Evolutionary conservation across 2,888 invertebrate species (phyloP), one percentile per base, ranked within the genome.

Genomic region (Hyppa rectilinea): DNA sequence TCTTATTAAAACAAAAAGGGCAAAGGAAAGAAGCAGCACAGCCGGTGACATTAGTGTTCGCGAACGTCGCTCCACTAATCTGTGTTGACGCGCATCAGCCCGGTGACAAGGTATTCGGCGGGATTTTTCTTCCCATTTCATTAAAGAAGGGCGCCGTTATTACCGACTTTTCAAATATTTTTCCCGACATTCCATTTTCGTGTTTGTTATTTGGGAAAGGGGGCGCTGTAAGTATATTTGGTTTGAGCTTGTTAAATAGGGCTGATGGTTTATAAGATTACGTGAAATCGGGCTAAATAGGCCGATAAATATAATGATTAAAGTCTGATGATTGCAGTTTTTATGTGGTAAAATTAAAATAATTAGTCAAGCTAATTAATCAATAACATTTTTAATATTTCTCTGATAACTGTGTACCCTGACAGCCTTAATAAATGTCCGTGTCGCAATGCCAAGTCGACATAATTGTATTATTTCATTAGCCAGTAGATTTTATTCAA

Each of bases 61-160:
- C 47, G 56, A 55, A 43, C 53, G 72, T 49, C 78, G 70, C 81
- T 64, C 66, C 59, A 80, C 85, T 90, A 90, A 91, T 89, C 91
- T 88, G 65, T 86, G 89, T 86, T 88, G 90, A 90, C 90, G 86
- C 83, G 82, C 87, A 87, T 87, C 89, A 86, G 80, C 82, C 87
- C 82, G 75, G 78, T 85, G 90, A 88, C 90, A 87, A 85, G 87
- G 87, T 82, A 87, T 90, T 87, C 53, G 73, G 59, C 78, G 80
- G 84, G 86, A 87, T 89, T 90, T 89, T 87, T 85, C 84, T 85
- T 88, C 86, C 85, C 80, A 80, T 85, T 88, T 88, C 87, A 89
- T 90, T 89, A 88, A 81, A 63, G 71, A 56, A 49, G 76, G 82
- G 82, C 66, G 83, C 67, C 66, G 78, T 85, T 84, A 84, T 85